Evolutionary conservation across 2,888 invertebrate genomes (phyloP).

Genomic region (Rotaria magnacalcarata): DNA sequence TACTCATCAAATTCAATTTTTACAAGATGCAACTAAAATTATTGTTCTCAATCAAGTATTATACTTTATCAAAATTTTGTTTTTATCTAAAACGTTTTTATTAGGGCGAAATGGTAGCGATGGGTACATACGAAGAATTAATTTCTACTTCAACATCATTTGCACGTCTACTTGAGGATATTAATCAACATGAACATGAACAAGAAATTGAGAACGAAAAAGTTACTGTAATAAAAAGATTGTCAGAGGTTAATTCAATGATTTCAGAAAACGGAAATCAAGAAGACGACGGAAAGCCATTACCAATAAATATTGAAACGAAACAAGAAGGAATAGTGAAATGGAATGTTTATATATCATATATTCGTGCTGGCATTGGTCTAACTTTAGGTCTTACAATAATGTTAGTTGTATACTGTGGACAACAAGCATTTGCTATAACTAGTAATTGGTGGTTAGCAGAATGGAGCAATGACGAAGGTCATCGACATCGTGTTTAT

Average conservation of each 20-base stretch:
- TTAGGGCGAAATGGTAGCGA: neutral
- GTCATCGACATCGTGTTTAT: neutral
- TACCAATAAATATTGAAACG: neutral
- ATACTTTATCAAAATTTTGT: neutral
- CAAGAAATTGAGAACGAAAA: neutral
- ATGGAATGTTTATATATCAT: slow-evolving; percentile 67
- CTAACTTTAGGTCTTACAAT: slow-evolving; percentile 64
- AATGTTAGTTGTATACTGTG: slow-evolving; percentile 63
- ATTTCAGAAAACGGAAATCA: neutral
- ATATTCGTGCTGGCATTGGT: slow-evolving; percentile 70
- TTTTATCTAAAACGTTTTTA: too few species aligned
- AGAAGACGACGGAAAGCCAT: neutral
- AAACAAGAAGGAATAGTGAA: slow-evolving; percentile 63
- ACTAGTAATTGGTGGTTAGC: slow-evolving; percentile 74
- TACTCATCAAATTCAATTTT: slow-evolving; percentile 78
- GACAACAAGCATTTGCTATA: slow-evolving; percentile 64
- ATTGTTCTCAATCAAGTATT: slow-evolving; percentile 55
- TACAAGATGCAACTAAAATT: slow-evolving; percentile 58
- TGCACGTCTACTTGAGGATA: neutral
- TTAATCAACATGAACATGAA: slow-evolving; percentile 26
- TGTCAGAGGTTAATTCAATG: neutral
- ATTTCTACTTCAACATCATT: neutral
- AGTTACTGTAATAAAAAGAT: neutral
- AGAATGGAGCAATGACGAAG: slow-evolving; percentile 64
- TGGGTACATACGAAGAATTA: slow-evolving; percentile 12